Evolutionary conservation across 2,888 invertebrate genomes (phyloP).

Genomic region (Acronicta aceris): DNA sequence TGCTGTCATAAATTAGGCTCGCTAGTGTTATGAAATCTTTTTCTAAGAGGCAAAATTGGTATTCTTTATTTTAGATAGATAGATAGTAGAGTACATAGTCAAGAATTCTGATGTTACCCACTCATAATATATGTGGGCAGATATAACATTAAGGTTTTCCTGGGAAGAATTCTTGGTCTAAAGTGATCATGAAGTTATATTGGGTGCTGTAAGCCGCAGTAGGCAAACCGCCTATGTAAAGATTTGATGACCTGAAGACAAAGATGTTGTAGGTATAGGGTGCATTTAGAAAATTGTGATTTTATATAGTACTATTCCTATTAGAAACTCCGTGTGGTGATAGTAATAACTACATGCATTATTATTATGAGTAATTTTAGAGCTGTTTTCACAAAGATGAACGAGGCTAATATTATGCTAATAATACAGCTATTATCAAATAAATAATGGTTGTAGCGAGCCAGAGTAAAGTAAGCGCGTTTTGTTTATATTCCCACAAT

Average conservation of each 20-base stretch:
- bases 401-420: slow-evolving; percentile 20
- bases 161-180: too few species aligned
- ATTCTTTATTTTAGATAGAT: too few species aligned
- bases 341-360: neutral
- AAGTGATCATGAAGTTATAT: too few species aligned
- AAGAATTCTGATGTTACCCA: too few species aligned
- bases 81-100: too few species aligned
- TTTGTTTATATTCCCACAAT: slow-evolving; percentile 30
- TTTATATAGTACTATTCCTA: too few species aligned
- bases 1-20: neutral
- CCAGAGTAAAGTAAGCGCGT: slow-evolving; percentile 14
- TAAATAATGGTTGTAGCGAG: slow-evolving; percentile 7
- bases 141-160: too few species aligned
- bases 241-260: too few species aligned
- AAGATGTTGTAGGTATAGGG: too few species aligned
- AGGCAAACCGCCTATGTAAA: neutral
- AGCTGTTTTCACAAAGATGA: slow-evolving; percentile 9
- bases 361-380: slow-evolving; percentile 16
- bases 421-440: slow-evolving; percentile 13
- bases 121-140: too few species aligned
- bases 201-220: neutral
- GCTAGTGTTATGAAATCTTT: slow-evolving; percentile 1
- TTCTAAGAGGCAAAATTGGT: neutral
- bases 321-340: neutral
- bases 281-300: too few species aligned